Conservation (phyloP, 2,888 invertebrate species). For the Anticlea derivata region DNA sequence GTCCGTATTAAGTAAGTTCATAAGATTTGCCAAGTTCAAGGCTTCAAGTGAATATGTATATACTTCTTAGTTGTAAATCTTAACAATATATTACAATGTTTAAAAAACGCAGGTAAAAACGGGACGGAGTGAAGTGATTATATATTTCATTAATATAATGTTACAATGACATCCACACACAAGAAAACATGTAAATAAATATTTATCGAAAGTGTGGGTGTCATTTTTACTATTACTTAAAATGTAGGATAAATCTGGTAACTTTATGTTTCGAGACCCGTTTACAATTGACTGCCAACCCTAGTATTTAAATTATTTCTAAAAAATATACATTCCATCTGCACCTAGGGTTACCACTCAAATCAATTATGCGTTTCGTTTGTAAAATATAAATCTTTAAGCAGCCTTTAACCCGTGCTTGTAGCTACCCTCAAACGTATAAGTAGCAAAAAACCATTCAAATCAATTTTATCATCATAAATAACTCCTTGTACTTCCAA, state of each 20-base stretch:
- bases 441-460: constrained; percentile 60
- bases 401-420: constrained; percentile 71
- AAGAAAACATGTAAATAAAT: constrained; percentile 35
- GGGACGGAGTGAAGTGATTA: constrained; percentile 61
- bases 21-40: no score
- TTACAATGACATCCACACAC: constrained; percentile 55
- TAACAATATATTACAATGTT: constrained; percentile 31
- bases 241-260: constrained; percentile 76
- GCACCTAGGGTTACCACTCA: constrained; percentile 53
- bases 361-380: constrained; percentile 41
- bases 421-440: constrained; percentile 53
- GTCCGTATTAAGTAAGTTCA: not conserved
- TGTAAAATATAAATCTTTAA: constrained; percentile 53
- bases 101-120: constrained; percentile 54
- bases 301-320: constrained; percentile 39
- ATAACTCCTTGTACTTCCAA: constrained; percentile 69
- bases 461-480: constrained; percentile 55
- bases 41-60: not conserved
- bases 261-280: constrained; percentile 80
- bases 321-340: constrained; percentile 36
- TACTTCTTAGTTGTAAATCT: constrained; percentile 17
- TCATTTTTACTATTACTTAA: constrained; percentile 48
- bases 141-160: constrained; percentile 31
- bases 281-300: constrained; percentile 60
- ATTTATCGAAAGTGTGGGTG: constrained; percentile 47